Evolutionary conservation across 2,888 invertebrate genomes (phyloP).

Genomic region (Drosophila affinis): DNA sequence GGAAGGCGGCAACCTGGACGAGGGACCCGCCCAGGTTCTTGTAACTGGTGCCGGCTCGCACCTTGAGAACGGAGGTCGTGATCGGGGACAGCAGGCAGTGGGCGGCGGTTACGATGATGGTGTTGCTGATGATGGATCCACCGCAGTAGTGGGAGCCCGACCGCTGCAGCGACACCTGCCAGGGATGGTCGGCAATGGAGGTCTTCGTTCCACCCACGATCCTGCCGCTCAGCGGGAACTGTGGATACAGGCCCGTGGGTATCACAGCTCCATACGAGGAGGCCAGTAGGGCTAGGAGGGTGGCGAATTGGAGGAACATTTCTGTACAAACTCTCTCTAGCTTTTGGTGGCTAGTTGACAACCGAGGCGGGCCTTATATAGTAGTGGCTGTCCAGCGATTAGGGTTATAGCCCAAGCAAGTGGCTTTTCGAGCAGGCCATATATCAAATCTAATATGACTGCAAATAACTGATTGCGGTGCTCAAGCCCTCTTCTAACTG

Average conservation of each 20-base stretch:
- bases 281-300: conserved; percentile 21
- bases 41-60: conserved; percentile 51
- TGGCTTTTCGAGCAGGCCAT: conserved; percentile 20
- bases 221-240: conserved; percentile 33
- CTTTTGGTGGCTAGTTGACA: conserved; percentile 19
- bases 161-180: conserved; percentile 76
- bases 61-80: conserved; percentile 23
- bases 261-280: conserved; percentile 10
- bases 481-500: not conserved
- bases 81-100: conserved; percentile 84
- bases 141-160: conserved; percentile 85
- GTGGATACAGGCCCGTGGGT: conserved; percentile 27
- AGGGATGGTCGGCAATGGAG: conserved; percentile 68
- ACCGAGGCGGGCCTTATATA: conserved; percentile 29
- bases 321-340: not conserved
- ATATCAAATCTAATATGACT: conserved; percentile 17
- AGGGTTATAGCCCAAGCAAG: conserved; percentile 17
- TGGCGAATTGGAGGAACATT: conserved; percentile 26
- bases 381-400: conserved; percentile 1
- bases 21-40: conserved; percentile 39
- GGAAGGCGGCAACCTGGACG: conserved; percentile 33
- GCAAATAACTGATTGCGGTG: conserved; percentile 21
- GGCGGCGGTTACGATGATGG: conserved; percentile 86
- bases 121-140: conserved; percentile 84
- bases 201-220: conserved; percentile 62